phyloP scores from a whole-genome alignment of 2,888 invertebrate species.

The Sinopyrophorus schimmeli region DNA sequence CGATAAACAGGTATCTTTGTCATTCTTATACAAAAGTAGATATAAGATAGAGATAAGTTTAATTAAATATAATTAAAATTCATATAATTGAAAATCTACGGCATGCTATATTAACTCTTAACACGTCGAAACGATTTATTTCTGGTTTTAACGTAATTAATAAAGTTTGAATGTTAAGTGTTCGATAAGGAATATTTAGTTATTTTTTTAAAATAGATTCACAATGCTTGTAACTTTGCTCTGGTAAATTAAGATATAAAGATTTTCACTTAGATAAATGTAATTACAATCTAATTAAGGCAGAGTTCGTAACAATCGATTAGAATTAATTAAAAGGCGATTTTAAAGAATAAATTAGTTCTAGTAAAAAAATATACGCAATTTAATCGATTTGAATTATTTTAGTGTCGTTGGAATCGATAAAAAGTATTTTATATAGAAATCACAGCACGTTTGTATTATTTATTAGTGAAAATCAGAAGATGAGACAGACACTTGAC shows the following conservation, averaged over 20 bases:
- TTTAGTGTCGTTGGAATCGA: conserved; percentile 11
- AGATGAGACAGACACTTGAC: conserved; percentile 37
- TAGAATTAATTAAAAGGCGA: conserved; percentile 17
- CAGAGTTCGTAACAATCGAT: conserved; percentile 15
- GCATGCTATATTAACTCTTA: conserved; percentile 26
- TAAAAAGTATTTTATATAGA: conserved; percentile 17
- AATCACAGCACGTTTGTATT: conserved; percentile 28
- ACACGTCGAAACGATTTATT: conserved; percentile 23
- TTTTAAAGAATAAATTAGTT: no score
- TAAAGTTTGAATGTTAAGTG: conserved; percentile 28
- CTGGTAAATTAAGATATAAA: conserved; percentile 34
- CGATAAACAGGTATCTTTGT: conserved; percentile 15
- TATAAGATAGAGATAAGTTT: conserved; percentile 24
- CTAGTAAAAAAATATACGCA: not conserved
- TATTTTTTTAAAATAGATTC: no score
- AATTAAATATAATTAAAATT: conserved; percentile 31
- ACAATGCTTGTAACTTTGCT: no score
- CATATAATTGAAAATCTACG: conserved; percentile 30
- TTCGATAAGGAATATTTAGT: conserved; percentile 22
- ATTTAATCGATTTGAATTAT: conserved; percentile 3
- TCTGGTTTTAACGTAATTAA: conserved; percentile 27
- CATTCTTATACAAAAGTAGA: conserved; percentile 17
- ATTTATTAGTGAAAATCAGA: conserved; percentile 43
- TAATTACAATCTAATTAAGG: conserved; percentile 28
- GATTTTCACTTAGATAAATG: conserved; percentile 28